Evolutionary conservation across 2,113 vertebrate genomes (phyloP).

Genomic region (Trichomycterus rosablanca): DNA sequence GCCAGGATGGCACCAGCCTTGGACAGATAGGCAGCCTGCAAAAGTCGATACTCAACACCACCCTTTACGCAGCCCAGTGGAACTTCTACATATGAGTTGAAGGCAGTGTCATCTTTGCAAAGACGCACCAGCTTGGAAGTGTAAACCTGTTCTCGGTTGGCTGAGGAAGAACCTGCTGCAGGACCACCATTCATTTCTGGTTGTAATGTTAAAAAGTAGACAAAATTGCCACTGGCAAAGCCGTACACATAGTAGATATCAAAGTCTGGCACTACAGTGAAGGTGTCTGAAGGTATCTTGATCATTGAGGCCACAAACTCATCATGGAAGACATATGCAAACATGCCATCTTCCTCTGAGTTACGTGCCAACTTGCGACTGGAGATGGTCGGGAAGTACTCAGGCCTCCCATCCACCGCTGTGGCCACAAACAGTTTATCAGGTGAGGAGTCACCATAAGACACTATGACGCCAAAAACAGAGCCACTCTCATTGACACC

Average conservation of each 20-base stretch:
- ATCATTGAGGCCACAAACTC: constrained; percentile 98
- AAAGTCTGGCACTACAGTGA: constrained; percentile 94
- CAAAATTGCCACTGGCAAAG: constrained; percentile 94
- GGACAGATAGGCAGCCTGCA: constrained; percentile 91
- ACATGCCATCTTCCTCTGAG: constrained; percentile 95
- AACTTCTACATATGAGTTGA: constrained; percentile 96
- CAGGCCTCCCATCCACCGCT: constrained; percentile 92
- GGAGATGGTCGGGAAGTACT: constrained; percentile 98
- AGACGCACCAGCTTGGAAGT: constrained; percentile 95
- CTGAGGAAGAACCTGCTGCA: constrained; percentile 82
- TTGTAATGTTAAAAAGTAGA: constrained; percentile 94
- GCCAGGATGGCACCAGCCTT: constrained; percentile 88
- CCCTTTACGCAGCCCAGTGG: constrained; percentile 89
- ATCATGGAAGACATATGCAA: constrained; percentile 95
- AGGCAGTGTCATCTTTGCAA: constrained; percentile 93
- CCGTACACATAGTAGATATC: constrained; percentile 98
- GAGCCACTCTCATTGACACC: constrained; percentile 95
- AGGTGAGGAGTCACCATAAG: constrained; percentile 84
- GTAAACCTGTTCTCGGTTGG: constrained; percentile 88
- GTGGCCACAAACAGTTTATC: constrained; percentile 96
- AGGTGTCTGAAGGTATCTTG: constrained; percentile 96
- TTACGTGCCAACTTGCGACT: constrained; percentile 92
- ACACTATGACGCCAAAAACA: constrained; percentile 95
- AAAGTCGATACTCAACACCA: constrained; percentile 88
- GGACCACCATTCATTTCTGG: constrained; percentile 93